Base-by-base conservation (phyloP, 2,888 invertebrate genomes). In the Agelastica alni region DNA sequence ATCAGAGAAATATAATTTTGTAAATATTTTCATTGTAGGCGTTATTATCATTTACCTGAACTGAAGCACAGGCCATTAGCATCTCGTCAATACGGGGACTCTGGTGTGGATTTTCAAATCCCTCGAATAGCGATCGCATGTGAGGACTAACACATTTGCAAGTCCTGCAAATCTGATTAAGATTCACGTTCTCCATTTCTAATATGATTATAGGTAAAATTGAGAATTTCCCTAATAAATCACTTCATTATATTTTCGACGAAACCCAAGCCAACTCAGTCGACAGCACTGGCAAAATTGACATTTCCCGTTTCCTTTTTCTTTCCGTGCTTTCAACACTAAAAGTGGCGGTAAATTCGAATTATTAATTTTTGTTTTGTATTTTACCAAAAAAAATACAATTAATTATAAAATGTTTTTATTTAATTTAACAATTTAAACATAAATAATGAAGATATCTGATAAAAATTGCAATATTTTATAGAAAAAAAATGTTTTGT, bases 11-110 rank as follows among this genome's bases (percentile, higher is more conserved):
- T 47, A 43, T 46, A 43, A 53, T 58, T 57, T 53, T 37, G 55
- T 46, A 56, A 54, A 51, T 45, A 51, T 51, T 54, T 51, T 51
- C 44, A 51, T 51, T 42, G 53, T 44, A 56, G 52, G 48, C 48
- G 52, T 56, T 52, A 47, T 46, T 43, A 52, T 59, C 65, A 64
- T 66, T 72, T 76, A 78, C 77, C 73, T 76, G 71, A 56, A 78
- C 68, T 60, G 76, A 69, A 56, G 76, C 68, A 69, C 77, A 77
- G 66, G 77, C 76, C 76, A 77, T 77, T 74, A 78, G 75, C 78
- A 78, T 78, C 74, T 77, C 77, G 74, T 77, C 76, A 70, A 77
- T 72, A 69, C 75, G 77, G 74, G 75, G 73, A 71, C 70, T 68
- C 53, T 72, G 70, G 56, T 64, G 66, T 56, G 66, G 66, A 64